phyloP scores from a whole-genome alignment of 1,140 invertebrate species.

The Zaprionus nigranus region DNA sequence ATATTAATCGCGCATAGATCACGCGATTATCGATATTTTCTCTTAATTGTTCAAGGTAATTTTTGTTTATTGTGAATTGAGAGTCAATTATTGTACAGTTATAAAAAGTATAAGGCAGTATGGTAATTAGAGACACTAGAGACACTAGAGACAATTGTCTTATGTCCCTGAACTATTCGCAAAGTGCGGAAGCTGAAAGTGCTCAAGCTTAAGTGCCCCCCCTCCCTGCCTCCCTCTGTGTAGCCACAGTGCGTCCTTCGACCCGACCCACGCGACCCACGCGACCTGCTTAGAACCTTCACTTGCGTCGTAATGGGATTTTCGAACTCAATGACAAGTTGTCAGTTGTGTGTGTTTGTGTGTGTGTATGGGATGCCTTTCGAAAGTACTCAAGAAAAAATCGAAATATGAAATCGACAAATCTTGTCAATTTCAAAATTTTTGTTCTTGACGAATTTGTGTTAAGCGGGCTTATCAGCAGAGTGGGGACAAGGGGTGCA shows the following conservation, averaged over 20 bases:
- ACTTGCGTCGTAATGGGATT: conserved; percentile 39
- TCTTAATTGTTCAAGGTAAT: conserved; percentile 61
- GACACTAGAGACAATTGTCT: conserved; percentile 15
- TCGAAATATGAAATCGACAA: conserved; percentile 22
- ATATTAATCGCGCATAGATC: conserved; percentile 57
- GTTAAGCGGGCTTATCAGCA: conserved; percentile 60
- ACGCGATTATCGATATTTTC: conserved; percentile 35
- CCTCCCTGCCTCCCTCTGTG: not conserved
- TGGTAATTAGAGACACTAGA: conserved; percentile 5
- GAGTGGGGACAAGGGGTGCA: not conserved
- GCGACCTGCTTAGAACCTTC: conserved; percentile 40
- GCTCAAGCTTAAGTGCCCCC: not conserved
- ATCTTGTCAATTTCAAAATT: conserved; percentile 41
- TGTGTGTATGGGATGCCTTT: conserved; percentile 39
- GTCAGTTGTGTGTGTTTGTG: conserved; percentile 7
- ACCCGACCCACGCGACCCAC: conserved; percentile 36
- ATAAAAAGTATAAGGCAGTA: not conserved
- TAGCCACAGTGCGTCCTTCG: conserved; percentile 41
- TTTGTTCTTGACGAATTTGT: conserved; percentile 60
- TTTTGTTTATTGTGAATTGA: conserved; percentile 39
- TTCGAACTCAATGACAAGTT: conserved; percentile 45
- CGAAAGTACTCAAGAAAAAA: conserved; percentile 11
- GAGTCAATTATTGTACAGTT: not conserved
- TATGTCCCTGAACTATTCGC: conserved; percentile 26
- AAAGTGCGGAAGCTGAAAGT: conserved; percentile 46